These are phyloP conservation scores for Apostichopus japonicus DNA, from an alignment of 35 echinoderm and acorn worm species.

Conservation along the genomic window DNA sequence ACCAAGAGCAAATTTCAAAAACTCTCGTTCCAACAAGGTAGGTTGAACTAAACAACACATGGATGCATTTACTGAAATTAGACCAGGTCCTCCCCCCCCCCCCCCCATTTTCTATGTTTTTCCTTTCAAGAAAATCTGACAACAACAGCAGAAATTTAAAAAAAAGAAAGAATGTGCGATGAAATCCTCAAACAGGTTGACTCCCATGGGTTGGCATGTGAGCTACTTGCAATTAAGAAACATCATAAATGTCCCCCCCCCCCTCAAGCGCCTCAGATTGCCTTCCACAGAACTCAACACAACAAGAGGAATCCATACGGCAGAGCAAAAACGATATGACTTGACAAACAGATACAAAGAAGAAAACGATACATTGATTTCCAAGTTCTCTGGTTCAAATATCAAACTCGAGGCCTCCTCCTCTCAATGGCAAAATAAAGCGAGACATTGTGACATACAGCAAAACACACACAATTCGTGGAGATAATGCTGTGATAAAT, in stretches of 20 bases:
- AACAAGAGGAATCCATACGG: background rate
- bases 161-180: background rate
- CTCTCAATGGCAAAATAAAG: background rate
- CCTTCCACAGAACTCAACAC: background rate
- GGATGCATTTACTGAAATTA: too few species aligned
- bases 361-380: background rate
- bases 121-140: background rate
- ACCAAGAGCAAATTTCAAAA: too few species aligned
- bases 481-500: too few species aligned
- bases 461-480: too few species aligned
- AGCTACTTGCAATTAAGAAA: background rate
- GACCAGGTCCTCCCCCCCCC: too few species aligned
- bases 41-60: too few species aligned
- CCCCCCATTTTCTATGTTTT: too few species aligned
- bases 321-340: background rate
- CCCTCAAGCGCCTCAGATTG: background rate
- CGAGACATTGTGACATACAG: too few species aligned
- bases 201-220: background rate
- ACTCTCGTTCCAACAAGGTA: too few species aligned
- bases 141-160: background rate
- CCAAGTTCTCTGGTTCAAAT: background rate
- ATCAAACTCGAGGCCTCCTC: background rate
- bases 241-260: background rate
- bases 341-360: background rate
- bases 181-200: background rate